These are phyloP conservation scores for Ormyrus labotus DNA, from an alignment of 2,888 invertebrate genomes.

Conservation along the genomic window DNA sequence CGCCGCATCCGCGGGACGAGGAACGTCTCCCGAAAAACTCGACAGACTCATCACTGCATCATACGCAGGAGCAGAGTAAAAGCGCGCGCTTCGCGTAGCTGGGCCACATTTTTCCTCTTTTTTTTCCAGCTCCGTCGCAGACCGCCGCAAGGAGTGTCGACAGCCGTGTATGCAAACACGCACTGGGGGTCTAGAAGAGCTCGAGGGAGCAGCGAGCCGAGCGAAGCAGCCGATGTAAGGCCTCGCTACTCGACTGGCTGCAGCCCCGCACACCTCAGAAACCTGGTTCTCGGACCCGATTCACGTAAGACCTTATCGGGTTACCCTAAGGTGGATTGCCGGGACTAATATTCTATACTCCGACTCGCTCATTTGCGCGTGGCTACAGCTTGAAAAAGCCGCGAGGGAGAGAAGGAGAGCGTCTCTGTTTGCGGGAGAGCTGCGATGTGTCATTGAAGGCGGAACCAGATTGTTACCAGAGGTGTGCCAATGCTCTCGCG, in stretches of 20 bases:
- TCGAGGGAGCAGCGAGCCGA: neutral
- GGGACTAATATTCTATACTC: conserved; percentile 15
- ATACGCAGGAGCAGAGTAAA: neutral
- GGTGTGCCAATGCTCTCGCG: neutral
- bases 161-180: neutral
- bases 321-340: conserved; percentile 21
- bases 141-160: neutral
- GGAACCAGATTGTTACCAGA: conserved; percentile 7
- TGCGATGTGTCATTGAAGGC: conserved; percentile 1
- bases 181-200: neutral
- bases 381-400: neutral
- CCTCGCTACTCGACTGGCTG: conserved; percentile 8
- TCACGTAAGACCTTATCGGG: conserved; percentile 46
- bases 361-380: neutral
- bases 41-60: no score
- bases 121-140: neutral
- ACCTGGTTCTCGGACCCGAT: conserved; percentile 22
- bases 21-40: neutral
- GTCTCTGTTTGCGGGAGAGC: neutral
- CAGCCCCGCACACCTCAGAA: conserved; percentile 21
- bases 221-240: conserved; percentile 37
- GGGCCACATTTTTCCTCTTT: no score
- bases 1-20: neutral
- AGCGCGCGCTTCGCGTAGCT: no score
- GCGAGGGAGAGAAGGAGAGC: no score